These are phyloP conservation scores for Thaumatotibia leucotreta DNA, from an alignment of 1,140 invertebrate species.

Conservation along the genomic window DNA sequence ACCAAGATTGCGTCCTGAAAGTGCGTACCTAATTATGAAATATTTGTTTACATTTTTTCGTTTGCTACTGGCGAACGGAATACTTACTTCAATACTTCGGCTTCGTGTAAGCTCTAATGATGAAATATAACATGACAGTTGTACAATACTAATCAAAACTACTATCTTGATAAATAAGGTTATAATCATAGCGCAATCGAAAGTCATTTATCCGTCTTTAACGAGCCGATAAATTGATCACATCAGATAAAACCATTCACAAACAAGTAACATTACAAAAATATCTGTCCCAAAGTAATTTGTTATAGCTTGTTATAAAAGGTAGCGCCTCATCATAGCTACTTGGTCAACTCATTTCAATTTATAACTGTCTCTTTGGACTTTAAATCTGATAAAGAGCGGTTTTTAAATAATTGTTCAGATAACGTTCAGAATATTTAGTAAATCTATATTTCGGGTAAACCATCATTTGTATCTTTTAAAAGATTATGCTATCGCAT, in stretches of 20 bases:
- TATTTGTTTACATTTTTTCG: no score
- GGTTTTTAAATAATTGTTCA: slow-evolving; percentile 39
- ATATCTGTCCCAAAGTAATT: slow-evolving; percentile 54
- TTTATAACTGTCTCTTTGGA: slow-evolving; percentile 47
- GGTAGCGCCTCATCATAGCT: slow-evolving; percentile 46
- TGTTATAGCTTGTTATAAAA: slow-evolving; percentile 56
- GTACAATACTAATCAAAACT: slow-evolving; percentile 42
- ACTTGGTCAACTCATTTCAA: slow-evolving; percentile 37
- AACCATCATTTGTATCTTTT: slow-evolving; percentile 35
- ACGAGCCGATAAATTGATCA: slow-evolving; percentile 66
- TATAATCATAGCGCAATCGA: slow-evolving; percentile 60
- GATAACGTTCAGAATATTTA: slow-evolving; percentile 42
- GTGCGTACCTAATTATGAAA: no score
- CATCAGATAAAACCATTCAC: slow-evolving; percentile 49
- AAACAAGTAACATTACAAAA: slow-evolving; percentile 57
- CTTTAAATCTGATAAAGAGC: slow-evolving; percentile 47
- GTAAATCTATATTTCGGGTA: slow-evolving; percentile 39
- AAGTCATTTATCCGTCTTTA: slow-evolving; percentile 55
- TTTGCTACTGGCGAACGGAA: no score
- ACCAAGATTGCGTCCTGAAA: no score
- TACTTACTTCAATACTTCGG: not conserved
- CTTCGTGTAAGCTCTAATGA: slow-evolving; percentile 18
- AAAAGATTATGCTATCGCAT: slow-evolving; percentile 37
- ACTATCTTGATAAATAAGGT: slow-evolving; percentile 56
- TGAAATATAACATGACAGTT: slow-evolving; percentile 31